Evolutionary conservation across 2,797 vertebrate species (phyloP), one percentile per base, ranked within the genome.

Genomic region (Cheirogaleus major): DNA sequence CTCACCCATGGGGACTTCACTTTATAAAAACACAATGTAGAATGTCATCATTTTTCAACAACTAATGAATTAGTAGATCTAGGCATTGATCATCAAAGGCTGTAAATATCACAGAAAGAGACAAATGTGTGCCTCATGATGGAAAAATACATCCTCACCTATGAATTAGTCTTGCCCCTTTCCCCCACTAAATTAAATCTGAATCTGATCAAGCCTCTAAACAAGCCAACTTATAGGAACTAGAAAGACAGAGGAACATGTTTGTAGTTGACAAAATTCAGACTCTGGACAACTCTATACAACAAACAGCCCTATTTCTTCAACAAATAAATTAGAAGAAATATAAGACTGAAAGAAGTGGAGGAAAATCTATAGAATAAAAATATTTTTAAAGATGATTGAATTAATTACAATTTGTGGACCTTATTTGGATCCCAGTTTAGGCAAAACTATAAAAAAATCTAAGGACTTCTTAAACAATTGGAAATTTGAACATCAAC

Each of bases 401-500:
- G 81, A 52, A 50, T 79, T 85, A 91, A 76, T 91, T 92, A 22
- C 32, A 81, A 6, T 78, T 15, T 63, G 5, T 92, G 32, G 35
- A 65, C 50, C 43, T 73, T 91, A 93, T 27, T 55, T 67, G n/a
- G 17, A 80, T 70, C 30, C 41, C 80, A 96, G 43, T 87, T 85
- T 80, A 94, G 70, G 83, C 12, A 85, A 65, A 88, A 80, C 10
- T 65, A 41, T 86, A 48, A 23, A 55, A 25, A 83, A 76, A 45
- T 18, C 38, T 50, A 86, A 82, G 50, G 38, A 43, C 32, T 48
- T 78, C 43, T 48, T 94, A 41, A 88, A 23, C 25, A 93, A 9
- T 69, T 97, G 32, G 80, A 94, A 91, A 57, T 67, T 73, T 35
- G 43, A 91, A 75, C 52, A 48, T 30, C 32, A 35, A 85, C 65